Conservation (phyloP, 2,797 vertebrate species). For the Hypotaenidia okinawae region DNA sequence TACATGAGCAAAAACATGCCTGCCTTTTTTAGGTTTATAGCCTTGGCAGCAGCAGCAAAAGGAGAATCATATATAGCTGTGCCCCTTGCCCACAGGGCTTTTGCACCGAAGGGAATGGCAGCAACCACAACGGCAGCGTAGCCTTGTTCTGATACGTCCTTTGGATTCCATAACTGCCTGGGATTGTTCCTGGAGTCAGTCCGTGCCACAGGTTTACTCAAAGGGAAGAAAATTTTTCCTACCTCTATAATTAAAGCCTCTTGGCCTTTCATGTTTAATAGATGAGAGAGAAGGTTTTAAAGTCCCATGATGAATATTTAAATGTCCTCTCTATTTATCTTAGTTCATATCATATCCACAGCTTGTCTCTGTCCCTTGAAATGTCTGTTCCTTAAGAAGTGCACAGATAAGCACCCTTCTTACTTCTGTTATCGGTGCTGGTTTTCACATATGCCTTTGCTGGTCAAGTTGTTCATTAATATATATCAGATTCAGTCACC, state of each 20-base stretch:
- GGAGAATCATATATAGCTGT: neutral
- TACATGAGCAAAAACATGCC: neutral
- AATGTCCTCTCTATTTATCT: neutral
- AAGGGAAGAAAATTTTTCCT: neutral
- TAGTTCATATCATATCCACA: neutral
- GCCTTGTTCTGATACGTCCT: neutral
- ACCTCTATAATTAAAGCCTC: neutral
- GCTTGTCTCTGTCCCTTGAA: conserved; percentile 27
- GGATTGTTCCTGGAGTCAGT: conserved; percentile 14
- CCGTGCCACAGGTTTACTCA: neutral
- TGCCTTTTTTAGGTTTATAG: neutral
- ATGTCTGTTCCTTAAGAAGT: neutral
- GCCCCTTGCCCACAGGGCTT: accelerated
- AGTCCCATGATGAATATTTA: neutral
- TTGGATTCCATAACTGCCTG: neutral
- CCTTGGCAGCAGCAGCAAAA: neutral
- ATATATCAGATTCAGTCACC: neutral
- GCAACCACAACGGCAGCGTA: neutral
- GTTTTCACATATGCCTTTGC: neutral
- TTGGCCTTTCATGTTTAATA: neutral
- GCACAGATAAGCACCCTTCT: neutral
- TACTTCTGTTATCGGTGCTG: neutral
- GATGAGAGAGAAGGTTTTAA: neutral
- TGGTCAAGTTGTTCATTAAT: neutral
- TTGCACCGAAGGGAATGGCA: conserved; percentile 13